Conservation (phyloP, 1,140 invertebrate species). For the Diachasmimorpha longicaudata region DNA sequence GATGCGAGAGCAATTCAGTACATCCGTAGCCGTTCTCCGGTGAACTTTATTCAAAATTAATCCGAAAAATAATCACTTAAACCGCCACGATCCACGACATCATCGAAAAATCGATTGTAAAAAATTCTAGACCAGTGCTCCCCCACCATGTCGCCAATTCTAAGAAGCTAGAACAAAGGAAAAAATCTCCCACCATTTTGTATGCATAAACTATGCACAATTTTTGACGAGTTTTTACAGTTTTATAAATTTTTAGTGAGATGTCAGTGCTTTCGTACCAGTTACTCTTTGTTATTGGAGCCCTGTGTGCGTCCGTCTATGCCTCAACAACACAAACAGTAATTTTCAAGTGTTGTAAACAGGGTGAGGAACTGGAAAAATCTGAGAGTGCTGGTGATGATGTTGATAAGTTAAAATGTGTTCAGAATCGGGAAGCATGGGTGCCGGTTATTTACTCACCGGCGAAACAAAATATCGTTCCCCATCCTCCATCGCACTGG, state of each 20-base stretch:
- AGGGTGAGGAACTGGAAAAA: slow-evolving; percentile 51
- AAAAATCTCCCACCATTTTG: background rate
- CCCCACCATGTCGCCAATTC: no score
- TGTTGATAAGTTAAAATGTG: slow-evolving; percentile 1
- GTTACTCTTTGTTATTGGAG: background rate
- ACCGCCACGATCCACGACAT: background rate
- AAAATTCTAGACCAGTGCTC: background rate
- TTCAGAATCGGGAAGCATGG: slow-evolving; percentile 46
- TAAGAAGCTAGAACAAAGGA: background rate
- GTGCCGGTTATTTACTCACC: slow-evolving; percentile 65
- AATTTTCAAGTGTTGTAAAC: slow-evolving; percentile 65
- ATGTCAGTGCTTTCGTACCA: background rate
- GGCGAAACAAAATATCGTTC: slow-evolving; percentile 39
- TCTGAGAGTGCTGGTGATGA: slow-evolving; percentile 26
- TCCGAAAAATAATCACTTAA: background rate
- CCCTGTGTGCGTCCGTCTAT: background rate
- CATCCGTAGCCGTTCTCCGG: slow-evolving; percentile 36
- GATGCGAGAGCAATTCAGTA: slow-evolving; percentile 37
- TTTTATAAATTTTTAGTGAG: background rate
- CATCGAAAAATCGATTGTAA: background rate
- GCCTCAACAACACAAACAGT: slow-evolving; percentile 42
- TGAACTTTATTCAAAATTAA: background rate
- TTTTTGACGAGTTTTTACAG: background rate
- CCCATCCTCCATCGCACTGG: slow-evolving; percentile 60
- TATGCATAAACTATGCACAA: background rate